Evolutionary conservation across 2,888 invertebrate genomes (phyloP), one percentile per base, ranked within the genome.

Genomic region (Plagodis pulveraria): DNA sequence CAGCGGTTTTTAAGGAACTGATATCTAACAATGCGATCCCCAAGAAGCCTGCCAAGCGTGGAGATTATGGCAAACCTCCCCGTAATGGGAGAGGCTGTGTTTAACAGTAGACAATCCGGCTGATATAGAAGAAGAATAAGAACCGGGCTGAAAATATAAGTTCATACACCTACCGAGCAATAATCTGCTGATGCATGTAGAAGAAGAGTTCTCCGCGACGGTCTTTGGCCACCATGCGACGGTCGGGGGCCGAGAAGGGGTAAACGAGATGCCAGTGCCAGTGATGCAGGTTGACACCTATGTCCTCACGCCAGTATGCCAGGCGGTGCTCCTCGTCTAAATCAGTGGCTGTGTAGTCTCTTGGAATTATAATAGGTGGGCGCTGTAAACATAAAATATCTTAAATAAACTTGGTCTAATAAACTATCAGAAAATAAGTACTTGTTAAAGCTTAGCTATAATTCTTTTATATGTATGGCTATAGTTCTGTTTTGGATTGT

Each of bases 261-360:
- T 96, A 96, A 0, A 96, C 96, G 62, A 97, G 91, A 91, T 97
- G 97, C 96, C 96, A 96, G 74, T 96, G 96, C 89, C 96, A 96
- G 76, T 97, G 96, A 78, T 97, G 96, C 40, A 96, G 93, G 83
- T 96, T 96, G 62, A 96, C 87, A n/a, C 96, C 96, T 43, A 96
- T 84, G 78, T 97, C 97, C 86, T 97, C 97, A 5, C 97, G 94
- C 91, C 95, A 97, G 78, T 97, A 98, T 1, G 96, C 95, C 62
- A 97, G 77, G 7, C 96, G 94, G 77, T 97, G 97, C 75, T 98
- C 97, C 41, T 94, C 94, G 72, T 97, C 97, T 40, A 96, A 91
- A 80, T 97, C 96, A 0, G 96, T 95, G 2, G 97, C 97, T 0
- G 97, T 96, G 76, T 95, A 97, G 80, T 97, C 96, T 60, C 93